Base-by-base conservation (phyloP, 2,113 vertebrate species). In the Sorex araneus region DNA sequence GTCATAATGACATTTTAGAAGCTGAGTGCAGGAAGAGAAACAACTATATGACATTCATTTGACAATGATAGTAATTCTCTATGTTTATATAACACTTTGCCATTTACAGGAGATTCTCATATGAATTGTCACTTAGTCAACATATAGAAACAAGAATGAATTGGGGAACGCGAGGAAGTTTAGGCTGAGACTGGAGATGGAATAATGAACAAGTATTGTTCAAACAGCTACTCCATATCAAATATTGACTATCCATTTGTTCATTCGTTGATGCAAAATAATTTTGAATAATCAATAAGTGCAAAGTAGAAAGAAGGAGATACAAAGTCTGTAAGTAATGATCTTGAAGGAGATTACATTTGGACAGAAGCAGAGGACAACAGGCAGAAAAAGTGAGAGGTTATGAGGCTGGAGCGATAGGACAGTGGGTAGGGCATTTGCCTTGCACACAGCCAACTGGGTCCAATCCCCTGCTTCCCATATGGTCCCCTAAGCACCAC, bases 151-250 rank as follows among this genome's bases (percentile, higher is more conserved):
- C 21, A 78, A n/a, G 73, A 67, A n/a, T n/a, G 45, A 92, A 11
- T 28, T 23, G 11, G 1, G 0, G 7, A 3, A 11, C 30, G 15
- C 18, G 9, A 16, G 45, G 9, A 43, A 2, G 2, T 57, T 36
- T 32, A 30, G 7, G 1, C 36, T 32, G 34, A 82, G 7, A 1
- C 50, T 63, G 50, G 66, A 87, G 54, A 47, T n/a, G 40, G 32
- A 36, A 0, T 63, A 15, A 91, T 81, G 7, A 2, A 47, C 6
- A 82, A n/a, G 9, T 25, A 27, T 25, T 66, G 64, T 3, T 12
- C n/a, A n/a, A 32, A 18, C 19, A 87, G 25, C 45, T 36, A 23
- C 70, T 64, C 23, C 4, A 4, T 23, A 8, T 25, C 25, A 76
- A 8, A 7, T 16, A 8, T 34, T 43, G 8, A 30, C 6, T 32